Conservation (phyloP, 2,797 vertebrate species). For the Sparus aurata region DNA sequence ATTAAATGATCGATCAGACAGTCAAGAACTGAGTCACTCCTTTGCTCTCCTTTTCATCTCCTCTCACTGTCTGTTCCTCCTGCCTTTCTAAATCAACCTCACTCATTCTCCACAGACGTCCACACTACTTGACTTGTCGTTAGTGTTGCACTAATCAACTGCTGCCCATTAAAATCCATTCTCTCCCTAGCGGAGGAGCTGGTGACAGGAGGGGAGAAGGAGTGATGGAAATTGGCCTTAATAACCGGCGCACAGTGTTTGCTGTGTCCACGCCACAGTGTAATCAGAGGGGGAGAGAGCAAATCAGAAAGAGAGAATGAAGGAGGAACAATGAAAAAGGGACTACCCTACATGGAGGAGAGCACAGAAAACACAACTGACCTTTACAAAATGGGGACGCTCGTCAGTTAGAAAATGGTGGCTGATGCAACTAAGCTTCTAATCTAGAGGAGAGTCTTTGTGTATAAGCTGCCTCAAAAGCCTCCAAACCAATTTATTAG, state of each 20-base stretch:
- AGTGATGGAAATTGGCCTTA: slow-evolving; percentile 76
- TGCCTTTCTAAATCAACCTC: slow-evolving; percentile 49
- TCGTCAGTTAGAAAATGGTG: slow-evolving; percentile 62
- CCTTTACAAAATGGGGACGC: slow-evolving; percentile 66
- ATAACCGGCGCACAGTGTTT: slow-evolving; percentile 57
- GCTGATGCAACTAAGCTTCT: slow-evolving; percentile 45
- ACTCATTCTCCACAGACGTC: slow-evolving; percentile 32
- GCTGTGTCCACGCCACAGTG: slow-evolving; percentile 17
- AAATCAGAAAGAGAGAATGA: slow-evolving; percentile 1
- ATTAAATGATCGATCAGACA: slow-evolving; percentile 7
- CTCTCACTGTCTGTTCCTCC: neutral
- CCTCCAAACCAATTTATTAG: slow-evolving; percentile 31
- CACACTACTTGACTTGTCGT: slow-evolving; percentile 54
- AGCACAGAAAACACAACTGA: slow-evolving; percentile 38
- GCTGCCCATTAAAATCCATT: slow-evolving; percentile 65
- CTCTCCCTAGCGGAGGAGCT: slow-evolving; percentile 25
- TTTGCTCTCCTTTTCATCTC: slow-evolving; percentile 3
- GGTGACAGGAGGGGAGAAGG: slow-evolving; percentile 55
- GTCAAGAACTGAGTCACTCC: slow-evolving; percentile 4
- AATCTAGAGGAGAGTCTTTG: slow-evolving; percentile 37
- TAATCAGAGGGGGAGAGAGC: slow-evolving; percentile 27
- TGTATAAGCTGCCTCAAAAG: slow-evolving; percentile 18
- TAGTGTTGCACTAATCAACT: slow-evolving; percentile 72
- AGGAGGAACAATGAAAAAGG: slow-evolving; percentile 28
- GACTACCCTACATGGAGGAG: slow-evolving; percentile 6